These are phyloP conservation scores for Neosalanx taihuensis DNA, from an alignment of 2,797 vertebrate species.

Conservation along the genomic window DNA sequence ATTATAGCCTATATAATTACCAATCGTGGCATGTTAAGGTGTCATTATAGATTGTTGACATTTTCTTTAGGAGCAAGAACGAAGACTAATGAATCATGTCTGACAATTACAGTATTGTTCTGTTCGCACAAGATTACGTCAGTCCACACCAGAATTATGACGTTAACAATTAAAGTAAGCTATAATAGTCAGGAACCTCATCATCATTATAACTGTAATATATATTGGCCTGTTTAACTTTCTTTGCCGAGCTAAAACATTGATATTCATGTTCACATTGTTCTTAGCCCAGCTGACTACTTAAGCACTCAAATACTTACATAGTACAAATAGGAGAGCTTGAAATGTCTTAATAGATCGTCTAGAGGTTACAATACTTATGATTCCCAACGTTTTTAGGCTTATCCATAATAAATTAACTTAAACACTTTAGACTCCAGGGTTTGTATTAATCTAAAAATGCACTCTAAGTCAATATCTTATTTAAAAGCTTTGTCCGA, in stretches of 20 bases:
- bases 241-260: too few species aligned
- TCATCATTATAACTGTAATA: too few species aligned
- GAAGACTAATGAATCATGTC: constrained; percentile 6
- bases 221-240: too few species aligned
- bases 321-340: constrained; percentile 30
- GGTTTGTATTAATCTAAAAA: not conserved
- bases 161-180: too few species aligned
- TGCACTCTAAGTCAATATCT: not conserved
- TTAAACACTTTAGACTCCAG: constrained; percentile 10
- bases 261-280: too few species aligned
- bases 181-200: too few species aligned
- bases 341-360: constrained; percentile 5
- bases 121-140: too few species aligned
- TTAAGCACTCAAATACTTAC: too few species aligned
- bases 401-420: not conserved
- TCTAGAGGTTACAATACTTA: constrained; percentile 22
- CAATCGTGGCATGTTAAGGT: not conserved
- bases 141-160: too few species aligned
- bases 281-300: too few species aligned
- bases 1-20: too few species aligned
- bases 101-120: too few species aligned
- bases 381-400: not conserved
- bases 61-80: constrained; percentile 11
- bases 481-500: not conserved
- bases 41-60: constrained; percentile 18